phyloP scores from a whole-genome alignment of 2,888 invertebrate species.

The Drosophila pullipes region DNA sequence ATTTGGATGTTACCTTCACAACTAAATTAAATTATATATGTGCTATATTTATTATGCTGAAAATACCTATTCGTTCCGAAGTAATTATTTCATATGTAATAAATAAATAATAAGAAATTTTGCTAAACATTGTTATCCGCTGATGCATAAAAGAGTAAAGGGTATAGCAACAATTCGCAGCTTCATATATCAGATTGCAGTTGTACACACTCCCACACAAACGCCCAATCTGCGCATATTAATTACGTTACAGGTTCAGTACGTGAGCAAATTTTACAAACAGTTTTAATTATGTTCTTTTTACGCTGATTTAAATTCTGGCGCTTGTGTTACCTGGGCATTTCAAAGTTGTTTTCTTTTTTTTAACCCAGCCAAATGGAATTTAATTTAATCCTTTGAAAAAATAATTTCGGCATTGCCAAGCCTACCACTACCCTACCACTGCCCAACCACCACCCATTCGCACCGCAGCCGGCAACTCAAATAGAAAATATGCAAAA shows the following conservation, averaged over 20 bases:
- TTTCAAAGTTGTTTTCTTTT: constrained; percentile 24
- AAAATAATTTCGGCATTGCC: constrained; percentile 56
- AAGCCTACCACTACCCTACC: neutral
- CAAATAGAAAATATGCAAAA: constrained; percentile 56
- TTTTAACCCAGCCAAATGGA: constrained; percentile 52
- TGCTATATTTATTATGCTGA: neutral
- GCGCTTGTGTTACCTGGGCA: constrained; percentile 46
- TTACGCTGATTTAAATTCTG: constrained; percentile 69
- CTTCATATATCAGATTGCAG: constrained; percentile 1
- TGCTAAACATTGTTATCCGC: neutral
- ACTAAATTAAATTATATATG: too few species aligned
- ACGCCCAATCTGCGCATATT: constrained; percentile 25
- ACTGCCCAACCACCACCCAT: neutral
- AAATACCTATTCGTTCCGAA: neutral
- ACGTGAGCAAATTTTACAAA: constrained; percentile 33
- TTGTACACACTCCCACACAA: constrained; percentile 1
- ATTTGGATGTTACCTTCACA: neutral
- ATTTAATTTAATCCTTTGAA: constrained; percentile 76
- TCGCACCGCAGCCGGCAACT: constrained; percentile 4
- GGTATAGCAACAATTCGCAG: neutral
- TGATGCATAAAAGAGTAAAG: neutral
- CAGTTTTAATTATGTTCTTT: constrained; percentile 75
- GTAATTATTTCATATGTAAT: neutral
- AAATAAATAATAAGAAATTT: neutral
- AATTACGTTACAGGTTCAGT: constrained; percentile 45